These are phyloP conservation scores for Pterophyllum scalare DNA, from an alignment of 2,113 vertebrate species.

Conservation along the genomic window DNA sequence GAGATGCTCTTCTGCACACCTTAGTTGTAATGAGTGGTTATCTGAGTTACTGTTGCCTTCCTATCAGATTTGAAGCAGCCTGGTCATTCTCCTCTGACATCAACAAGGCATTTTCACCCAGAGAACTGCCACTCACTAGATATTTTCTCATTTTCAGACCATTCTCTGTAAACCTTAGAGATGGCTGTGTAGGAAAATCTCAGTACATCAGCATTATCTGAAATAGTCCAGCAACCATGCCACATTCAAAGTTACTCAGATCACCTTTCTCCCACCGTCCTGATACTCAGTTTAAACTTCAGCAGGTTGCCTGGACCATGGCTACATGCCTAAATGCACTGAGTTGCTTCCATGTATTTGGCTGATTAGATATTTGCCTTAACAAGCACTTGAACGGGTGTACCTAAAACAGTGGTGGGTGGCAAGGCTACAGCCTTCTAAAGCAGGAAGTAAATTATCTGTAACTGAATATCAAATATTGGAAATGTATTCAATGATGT, in stretches of 20 bases:
- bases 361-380: background rate
- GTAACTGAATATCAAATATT: background rate
- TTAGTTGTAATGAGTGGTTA: background rate
- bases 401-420: background rate
- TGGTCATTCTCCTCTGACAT: background rate
- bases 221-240: background rate
- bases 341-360: background rate
- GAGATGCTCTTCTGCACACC: background rate
- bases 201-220: background rate
- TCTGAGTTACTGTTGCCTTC: background rate
- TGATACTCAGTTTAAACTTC: too few relatives aligned
- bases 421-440: background rate
- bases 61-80: background rate
- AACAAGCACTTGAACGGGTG: too few relatives aligned
- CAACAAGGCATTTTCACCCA: background rate
- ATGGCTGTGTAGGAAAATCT: background rate
- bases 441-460: background rate
- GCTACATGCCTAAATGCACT: too few relatives aligned
- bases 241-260: too few relatives aligned
- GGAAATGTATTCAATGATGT: too few relatives aligned
- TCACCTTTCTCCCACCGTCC: too few relatives aligned
- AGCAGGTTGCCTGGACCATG: too few relatives aligned
- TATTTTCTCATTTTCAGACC: too few relatives aligned
- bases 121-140: too few relatives aligned
- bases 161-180: too few relatives aligned